These are phyloP conservation scores for Holacanthella duospinosa DNA, from an alignment of 2,888 invertebrate genomes.

Conservation along the genomic window DNA sequence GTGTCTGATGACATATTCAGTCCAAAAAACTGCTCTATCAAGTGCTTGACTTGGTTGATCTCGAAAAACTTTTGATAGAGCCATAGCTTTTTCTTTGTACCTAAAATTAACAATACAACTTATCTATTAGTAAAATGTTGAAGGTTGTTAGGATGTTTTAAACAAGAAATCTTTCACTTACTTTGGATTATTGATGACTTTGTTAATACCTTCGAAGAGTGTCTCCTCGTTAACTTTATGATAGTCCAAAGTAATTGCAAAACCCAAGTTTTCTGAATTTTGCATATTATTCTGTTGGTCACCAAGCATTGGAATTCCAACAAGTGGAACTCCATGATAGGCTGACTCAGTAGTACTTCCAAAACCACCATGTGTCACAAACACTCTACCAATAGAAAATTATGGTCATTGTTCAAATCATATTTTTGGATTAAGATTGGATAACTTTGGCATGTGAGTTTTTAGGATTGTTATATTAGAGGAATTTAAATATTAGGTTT, in stretches of 20 bases:
- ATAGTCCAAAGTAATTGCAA: slow-evolving; percentile 40
- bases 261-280: slow-evolving; percentile 47
- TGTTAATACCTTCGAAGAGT: slow-evolving; percentile 12
- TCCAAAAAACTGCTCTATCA: slow-evolving; percentile 32
- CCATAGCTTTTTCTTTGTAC: slow-evolving; percentile 19
- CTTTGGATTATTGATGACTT: slow-evolving; percentile 13
- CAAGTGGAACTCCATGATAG: slow-evolving; percentile 51
- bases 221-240: slow-evolving; percentile 18
- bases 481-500: no score
- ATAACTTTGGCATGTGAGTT: no score
- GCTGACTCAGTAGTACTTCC: slow-evolving; percentile 54
- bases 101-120: slow-evolving; percentile 3
- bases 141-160: background rate
- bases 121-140: background rate
- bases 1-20: slow-evolving; percentile 33
- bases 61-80: slow-evolving; percentile 21
- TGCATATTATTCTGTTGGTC: slow-evolving; percentile 49
- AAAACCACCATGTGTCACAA: slow-evolving; percentile 58
- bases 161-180: slow-evolving; percentile 2
- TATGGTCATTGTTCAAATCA: no score
- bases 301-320: slow-evolving; percentile 47
- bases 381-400: slow-evolving; percentile 39
- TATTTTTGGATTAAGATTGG: no score
- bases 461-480: no score
- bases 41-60: slow-evolving; percentile 26